phyloP scores from a whole-genome alignment of 1,140 invertebrate species.

The Drosophila paulistorum region DNA sequence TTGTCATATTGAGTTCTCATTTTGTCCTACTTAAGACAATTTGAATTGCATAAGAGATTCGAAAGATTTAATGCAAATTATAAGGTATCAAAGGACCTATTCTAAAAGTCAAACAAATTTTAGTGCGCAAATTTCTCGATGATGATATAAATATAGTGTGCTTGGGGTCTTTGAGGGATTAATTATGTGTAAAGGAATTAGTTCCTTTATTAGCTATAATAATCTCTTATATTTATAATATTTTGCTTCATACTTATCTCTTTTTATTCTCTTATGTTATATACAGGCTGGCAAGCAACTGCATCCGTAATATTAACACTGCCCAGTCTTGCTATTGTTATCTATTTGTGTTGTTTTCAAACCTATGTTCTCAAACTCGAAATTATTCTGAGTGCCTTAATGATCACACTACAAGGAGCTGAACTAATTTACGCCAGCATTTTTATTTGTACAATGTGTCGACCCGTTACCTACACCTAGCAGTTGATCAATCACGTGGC shows the following conservation, averaged over 20 bases:
- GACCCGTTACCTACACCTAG: slow-evolving; percentile 85
- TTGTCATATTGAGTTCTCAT: background rate
- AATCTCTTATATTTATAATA: background rate
- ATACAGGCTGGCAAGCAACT: slow-evolving; percentile 88
- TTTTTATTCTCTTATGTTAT: slow-evolving; percentile 12
- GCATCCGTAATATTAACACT: slow-evolving; percentile 91
- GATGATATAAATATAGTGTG: too few species aligned
- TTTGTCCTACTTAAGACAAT: background rate
- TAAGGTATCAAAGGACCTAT: background rate
- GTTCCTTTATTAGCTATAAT: too few species aligned
- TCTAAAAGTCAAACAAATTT: background rate
- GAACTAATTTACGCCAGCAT: slow-evolving; percentile 91
- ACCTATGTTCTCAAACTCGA: slow-evolving; percentile 91
- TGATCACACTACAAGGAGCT: slow-evolving; percentile 90
- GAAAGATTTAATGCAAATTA: background rate
- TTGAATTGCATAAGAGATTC: background rate
- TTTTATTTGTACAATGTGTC: slow-evolving; percentile 90
- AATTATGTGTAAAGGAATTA: too few species aligned
- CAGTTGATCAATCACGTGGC: slow-evolving; percentile 73
- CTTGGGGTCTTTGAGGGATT: too few species aligned
- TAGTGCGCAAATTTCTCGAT: background rate
- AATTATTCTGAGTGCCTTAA: slow-evolving; percentile 93
- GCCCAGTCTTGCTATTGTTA: slow-evolving; percentile 90
- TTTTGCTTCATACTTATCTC: background rate
- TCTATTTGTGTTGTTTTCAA: slow-evolving; percentile 95